Conservation (phyloP, 2,113 vertebrate species). For the Oncorhynchus nerka region DNA sequence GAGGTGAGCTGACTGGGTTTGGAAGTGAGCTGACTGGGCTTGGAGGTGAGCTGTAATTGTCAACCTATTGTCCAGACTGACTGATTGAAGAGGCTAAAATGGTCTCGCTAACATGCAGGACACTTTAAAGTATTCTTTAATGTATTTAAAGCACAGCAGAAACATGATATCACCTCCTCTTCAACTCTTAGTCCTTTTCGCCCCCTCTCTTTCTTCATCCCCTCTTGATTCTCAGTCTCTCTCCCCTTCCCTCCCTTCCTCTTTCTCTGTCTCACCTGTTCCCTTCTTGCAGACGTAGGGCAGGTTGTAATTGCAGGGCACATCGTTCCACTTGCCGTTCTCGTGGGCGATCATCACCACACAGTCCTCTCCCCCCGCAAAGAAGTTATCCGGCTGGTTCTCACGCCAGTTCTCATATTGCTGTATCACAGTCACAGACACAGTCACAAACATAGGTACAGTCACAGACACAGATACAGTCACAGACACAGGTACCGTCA, state of each 20-base stretch:
- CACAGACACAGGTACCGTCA: too few relatives aligned
- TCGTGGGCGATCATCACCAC: conserved; percentile 95
- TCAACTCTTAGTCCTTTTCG: neutral
- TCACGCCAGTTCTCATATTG: conserved; percentile 97
- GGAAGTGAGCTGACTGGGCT: too few relatives aligned
- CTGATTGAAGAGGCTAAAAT: neutral
- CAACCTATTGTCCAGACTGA: neutral
- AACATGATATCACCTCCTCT: conserved; percentile 1
- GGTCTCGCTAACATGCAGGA: neutral
- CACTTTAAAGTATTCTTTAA: neutral
- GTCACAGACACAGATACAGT: too few relatives aligned
- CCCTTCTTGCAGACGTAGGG: conserved; percentile 98
- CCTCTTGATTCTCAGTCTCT: neutral
- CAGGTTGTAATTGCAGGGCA: conserved; percentile 98
- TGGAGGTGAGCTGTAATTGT: too few relatives aligned
- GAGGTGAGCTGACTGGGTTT: too few relatives aligned
- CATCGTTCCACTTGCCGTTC: conserved; percentile 94
- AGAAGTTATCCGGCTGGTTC: conserved; percentile 97
- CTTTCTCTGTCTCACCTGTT: conserved; percentile 79
- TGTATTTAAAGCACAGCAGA: conserved; percentile 6
- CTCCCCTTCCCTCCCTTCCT: neutral
- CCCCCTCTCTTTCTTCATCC: conserved; percentile 10
- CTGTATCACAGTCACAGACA: conserved; percentile 61
- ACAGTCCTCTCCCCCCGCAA: conserved; percentile 94
- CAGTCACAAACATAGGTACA: neutral